Conservation (phyloP, 2,113 vertebrate genomes). For the Thalassarche chlororhynchos region DNA sequence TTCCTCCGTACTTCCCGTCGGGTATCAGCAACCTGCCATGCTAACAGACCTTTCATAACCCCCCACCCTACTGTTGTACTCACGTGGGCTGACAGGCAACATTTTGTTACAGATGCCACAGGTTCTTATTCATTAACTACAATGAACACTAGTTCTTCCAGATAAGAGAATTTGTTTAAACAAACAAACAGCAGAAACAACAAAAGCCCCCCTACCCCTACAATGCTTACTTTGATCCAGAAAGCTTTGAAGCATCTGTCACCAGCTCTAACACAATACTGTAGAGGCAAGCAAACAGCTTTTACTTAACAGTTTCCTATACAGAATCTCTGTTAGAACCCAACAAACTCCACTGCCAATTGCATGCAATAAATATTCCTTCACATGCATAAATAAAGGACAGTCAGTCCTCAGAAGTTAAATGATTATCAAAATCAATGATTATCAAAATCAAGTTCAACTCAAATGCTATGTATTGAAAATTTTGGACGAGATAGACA, state of each 20-base stretch:
- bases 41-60: background rate
- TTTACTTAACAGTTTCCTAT: background rate
- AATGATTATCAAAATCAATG: background rate
- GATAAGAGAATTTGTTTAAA: background rate
- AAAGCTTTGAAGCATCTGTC: background rate
- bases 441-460: background rate
- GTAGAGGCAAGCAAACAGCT: background rate
- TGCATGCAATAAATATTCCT: background rate
- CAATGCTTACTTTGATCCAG: background rate
- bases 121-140: background rate
- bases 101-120: fast-evolving
- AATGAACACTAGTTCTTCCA: background rate
- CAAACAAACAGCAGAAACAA: background rate
- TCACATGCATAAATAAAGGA: background rate
- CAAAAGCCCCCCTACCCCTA: background rate
- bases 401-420: background rate
- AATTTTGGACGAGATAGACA: background rate
- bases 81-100: background rate
- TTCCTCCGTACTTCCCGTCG: fast-evolving
- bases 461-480: too few relatives aligned
- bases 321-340: background rate
- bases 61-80: too few relatives aligned
- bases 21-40: background rate
- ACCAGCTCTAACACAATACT: background rate
- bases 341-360: background rate